Base-by-base conservation (phyloP, 2,888 invertebrate species). In the Erannis defoliaria region DNA sequence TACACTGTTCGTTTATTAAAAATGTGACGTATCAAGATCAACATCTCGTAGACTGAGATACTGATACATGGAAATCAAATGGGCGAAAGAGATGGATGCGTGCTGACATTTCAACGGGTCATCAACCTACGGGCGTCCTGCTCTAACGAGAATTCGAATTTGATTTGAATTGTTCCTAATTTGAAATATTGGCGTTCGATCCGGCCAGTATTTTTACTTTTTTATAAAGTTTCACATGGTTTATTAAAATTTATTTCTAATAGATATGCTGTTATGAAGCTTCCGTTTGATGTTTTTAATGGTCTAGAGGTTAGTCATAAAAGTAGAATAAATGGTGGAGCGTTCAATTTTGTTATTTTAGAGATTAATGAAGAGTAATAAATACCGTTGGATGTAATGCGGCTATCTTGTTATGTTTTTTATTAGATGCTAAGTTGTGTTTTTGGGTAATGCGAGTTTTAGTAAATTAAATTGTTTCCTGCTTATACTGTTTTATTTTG, bases 1-100 rank as follows among this genome's bases (percentile, higher is more conserved):
- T 91, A 91, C 88, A 82, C 82, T 85, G 88, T 93, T 89, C 92
- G 92, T 92, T 93, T 93, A 92, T 93, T 92, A 93, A 93, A 93
- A 93, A 91, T 90, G 87, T 92, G 93, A 93, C 92, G 92, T 93
- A 92, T 93, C 91, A 91, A 93, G 93, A 93, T 93, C 93, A 92
- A 90, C 91, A 91, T 92, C 90, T 90, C 87, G 80, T 84, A 80
- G 82, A 90, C 81, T 69, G 85, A 79, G 87, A 91, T 81, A 76
- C 78, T 45, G 58, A 72, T 71, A 79, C 79, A 81, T 80, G 74
- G 71, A 71, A 71, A 71, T 69, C 62, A 70, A 38, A 70, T 62
- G 89, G 74, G 77, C 62, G 85, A 92, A 81, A 71, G 85, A 84
- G 91, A 90, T 69, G 74, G 84, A 81, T 66, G 78, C 79, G 82